These are phyloP conservation scores for Chloromyia formosa DNA, from an alignment of 2,888 invertebrate species.

Conservation along the genomic window DNA sequence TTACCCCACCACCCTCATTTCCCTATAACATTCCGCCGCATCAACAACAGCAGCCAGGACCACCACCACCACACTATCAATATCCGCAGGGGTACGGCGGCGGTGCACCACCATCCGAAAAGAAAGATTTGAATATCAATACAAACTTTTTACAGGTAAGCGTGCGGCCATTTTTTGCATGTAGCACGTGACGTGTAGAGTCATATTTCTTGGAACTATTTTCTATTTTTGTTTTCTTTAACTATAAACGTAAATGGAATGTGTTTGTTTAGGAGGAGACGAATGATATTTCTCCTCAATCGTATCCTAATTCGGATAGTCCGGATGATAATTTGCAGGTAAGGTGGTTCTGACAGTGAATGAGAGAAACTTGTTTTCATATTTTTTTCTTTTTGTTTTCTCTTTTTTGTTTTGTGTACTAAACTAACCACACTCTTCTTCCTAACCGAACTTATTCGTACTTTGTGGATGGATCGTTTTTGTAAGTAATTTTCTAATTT, in stretches of 20 bases:
- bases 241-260: background rate
- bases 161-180: slow-evolving; percentile 24
- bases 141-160: slow-evolving; percentile 68
- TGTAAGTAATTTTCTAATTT: slow-evolving; percentile 41
- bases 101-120: slow-evolving; percentile 61
- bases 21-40: slow-evolving; percentile 72
- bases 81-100: slow-evolving; percentile 48
- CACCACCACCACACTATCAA: slow-evolving; percentile 50
- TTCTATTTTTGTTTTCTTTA: background rate
- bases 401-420: slow-evolving; percentile 29
- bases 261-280: slow-evolving; percentile 69
- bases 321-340: slow-evolving; percentile 79
- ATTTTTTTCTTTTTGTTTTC: background rate
- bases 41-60: slow-evolving; percentile 52
- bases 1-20: slow-evolving; percentile 57
- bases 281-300: slow-evolving; percentile 68
- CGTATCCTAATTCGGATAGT: slow-evolving; percentile 76
- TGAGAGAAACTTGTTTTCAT: background rate
- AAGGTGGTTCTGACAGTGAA: slow-evolving; percentile 58
- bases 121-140: slow-evolving; percentile 71
- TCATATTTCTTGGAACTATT: background rate
- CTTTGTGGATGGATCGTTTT: slow-evolving; percentile 33
- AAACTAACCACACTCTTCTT: slow-evolving; percentile 12
- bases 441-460: background rate
- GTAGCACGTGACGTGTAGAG: slow-evolving; percentile 9